Evolutionary conservation across 1,140 invertebrate species (phyloP).

Genomic region (Vollenhovia emeryi): DNA sequence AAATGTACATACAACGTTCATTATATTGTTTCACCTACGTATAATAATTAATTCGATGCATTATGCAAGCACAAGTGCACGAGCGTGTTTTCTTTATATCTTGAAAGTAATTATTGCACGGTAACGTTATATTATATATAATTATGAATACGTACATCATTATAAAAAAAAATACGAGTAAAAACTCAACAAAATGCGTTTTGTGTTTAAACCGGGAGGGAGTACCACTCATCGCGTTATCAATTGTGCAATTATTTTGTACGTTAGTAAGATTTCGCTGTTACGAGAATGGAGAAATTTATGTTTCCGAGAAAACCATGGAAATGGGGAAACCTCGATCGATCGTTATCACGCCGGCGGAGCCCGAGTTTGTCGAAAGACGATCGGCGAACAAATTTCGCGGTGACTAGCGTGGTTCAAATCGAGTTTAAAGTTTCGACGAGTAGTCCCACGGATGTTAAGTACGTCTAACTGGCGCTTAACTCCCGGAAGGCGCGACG

Average conservation of each 20-base stretch:
- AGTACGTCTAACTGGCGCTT: conserved; percentile 74
- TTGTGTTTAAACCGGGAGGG: background rate
- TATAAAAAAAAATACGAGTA: conserved; percentile 7
- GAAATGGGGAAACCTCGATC: conserved; percentile 42
- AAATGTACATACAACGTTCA: background rate
- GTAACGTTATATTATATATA: conserved; percentile 4
- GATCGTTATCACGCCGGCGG: conserved; percentile 44
- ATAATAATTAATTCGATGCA: conserved; percentile 26
- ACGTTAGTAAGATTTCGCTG: background rate
- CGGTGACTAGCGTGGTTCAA: conserved; percentile 58
- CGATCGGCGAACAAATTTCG: conserved; percentile 60
- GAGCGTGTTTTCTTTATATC: conserved; percentile 11
- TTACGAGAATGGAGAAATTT: conserved; percentile 1
- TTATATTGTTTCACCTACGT: background rate
- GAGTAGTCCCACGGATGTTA: conserved; percentile 71
- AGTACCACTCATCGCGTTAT: background rate
- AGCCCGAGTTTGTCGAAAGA: conserved; percentile 52
- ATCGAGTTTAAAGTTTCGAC: conserved; percentile 75
- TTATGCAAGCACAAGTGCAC: background rate
- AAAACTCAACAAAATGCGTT: background rate
- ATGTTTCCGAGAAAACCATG: conserved; percentile 19
- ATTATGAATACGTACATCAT: conserved; percentile 30
- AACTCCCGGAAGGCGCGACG: conserved; percentile 73
- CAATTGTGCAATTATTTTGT: background rate
- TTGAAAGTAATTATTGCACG: conserved; percentile 30